Base-by-base conservation (phyloP, 2,113 vertebrate genomes). In the Tauraco erythrolophus region DNA sequence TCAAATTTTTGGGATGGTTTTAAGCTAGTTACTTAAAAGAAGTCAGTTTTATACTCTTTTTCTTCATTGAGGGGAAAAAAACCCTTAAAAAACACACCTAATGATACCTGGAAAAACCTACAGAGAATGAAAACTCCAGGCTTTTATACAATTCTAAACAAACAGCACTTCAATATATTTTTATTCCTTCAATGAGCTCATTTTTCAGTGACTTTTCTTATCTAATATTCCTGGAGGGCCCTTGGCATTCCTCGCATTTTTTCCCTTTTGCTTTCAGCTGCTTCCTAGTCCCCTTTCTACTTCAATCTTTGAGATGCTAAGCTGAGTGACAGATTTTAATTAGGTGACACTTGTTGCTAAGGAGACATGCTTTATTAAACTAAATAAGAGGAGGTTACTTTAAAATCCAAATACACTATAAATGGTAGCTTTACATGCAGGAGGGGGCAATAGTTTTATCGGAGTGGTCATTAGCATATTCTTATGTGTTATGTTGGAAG, bases 201-300 rank as follows among this genome's bases (percentile, higher is more conserved):
- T 96, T 97, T 95, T 94, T 84, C 79, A 77, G 46, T 93, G 90
- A 96, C 92, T 89, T 97, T 94, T 71, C 66, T 95, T 96, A 94
- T 90, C 80, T 91, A 71, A 93, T 96, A 93, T 91, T 96, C 66
- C 92, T 96, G 74, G 81, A 95, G 88, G 85, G 61, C 41, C 57
- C 81, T 97, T 94, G 41, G 72, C 70, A 96, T 96, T 96, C 95
- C 57, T 83, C 13, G 1, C 66, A 94, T 97, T 84, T 95, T 96
- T 97, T 74, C 61, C 25, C 60, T 87, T 96, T 96, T 91, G 25
- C 94, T 95, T 94, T 96, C 88, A 78, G 92, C 46, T 97, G 66
- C 77, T 94, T 97, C 66, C 0, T 71, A 92, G 89, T 97, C 58
- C 54, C 43, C 87, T 96, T 96, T 84, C 89, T 92, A 58, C 39